Percentiles rank a stretch among this genome's conserved stretches.
Conservation (phyloP, 2,113 vertebrate genomes). For the Circaetus gallicus region DNA sequence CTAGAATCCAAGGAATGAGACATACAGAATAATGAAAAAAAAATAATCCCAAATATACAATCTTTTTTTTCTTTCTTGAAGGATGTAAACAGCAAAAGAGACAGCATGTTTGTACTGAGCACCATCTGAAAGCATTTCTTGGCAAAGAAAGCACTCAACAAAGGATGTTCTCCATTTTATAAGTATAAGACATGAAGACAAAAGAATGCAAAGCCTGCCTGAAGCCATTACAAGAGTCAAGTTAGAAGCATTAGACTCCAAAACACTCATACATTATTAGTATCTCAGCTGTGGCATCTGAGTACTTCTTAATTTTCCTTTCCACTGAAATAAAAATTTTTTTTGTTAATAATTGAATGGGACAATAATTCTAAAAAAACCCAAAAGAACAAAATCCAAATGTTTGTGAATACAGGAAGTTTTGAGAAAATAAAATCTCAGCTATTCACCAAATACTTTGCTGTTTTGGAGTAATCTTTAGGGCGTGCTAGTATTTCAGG, state of each 20-base stretch:
- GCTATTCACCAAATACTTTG: background rate
- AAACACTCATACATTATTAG: conserved; percentile 56
- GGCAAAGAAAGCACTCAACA: background rate
- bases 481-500: background rate
- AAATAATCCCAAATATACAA: background rate
- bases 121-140: background rate
- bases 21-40: background rate
- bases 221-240: conserved; percentile 41
- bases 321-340: background rate
- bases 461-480: background rate
- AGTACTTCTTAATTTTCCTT: background rate
- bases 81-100: background rate
- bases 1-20: background rate
- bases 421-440: background rate
- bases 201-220: conserved; percentile 3
- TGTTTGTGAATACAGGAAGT: background rate
- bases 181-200: background rate
- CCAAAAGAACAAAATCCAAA: background rate
- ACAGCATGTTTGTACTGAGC: background rate
- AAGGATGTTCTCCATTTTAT: background rate
- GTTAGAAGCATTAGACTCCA: conserved; percentile 35
- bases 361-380: background rate
- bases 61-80: background rate
- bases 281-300: background rate
- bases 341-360: conserved; percentile 8